These are phyloP conservation scores for Lepeophtheirus salmonis DNA, from an alignment of 1,140 invertebrate species.

Conservation along the genomic window DNA sequence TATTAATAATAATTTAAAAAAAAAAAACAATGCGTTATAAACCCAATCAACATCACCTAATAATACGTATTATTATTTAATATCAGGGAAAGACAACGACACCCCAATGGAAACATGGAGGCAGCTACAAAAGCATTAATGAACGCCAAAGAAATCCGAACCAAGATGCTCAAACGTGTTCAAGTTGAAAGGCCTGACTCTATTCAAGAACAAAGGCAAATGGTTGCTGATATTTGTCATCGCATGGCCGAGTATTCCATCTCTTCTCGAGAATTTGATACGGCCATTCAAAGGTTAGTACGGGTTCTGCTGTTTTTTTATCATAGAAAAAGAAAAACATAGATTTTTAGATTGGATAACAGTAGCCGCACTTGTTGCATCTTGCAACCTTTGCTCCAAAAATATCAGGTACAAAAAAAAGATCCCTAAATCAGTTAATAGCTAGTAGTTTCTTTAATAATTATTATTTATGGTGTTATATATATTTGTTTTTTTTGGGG, in stretches of 20 bases:
- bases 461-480: too few relatives aligned
- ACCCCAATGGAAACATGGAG: conserved; percentile 33
- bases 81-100: conserved; percentile 17
- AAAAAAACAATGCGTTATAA: neutral
- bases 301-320: neutral
- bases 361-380: too few relatives aligned
- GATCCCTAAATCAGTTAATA: too few relatives aligned
- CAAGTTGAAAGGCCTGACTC: conserved; percentile 37
- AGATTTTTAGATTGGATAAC: too few relatives aligned
- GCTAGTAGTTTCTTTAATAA: too few relatives aligned
- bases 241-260: conserved; percentile 44
- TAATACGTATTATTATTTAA: conserved; percentile 6
- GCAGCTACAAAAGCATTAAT: conserved; percentile 39
- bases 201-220: conserved; percentile 35
- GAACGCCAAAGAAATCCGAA: conserved; percentile 43
- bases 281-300: conserved; percentile 52
- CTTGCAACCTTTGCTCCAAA: too few relatives aligned
- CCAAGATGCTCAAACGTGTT: conserved; percentile 41
- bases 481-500: too few relatives aligned
- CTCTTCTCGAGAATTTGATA: conserved; percentile 41
- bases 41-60: neutral
- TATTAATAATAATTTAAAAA: too few relatives aligned
- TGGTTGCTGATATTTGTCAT: conserved; percentile 41
- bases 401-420: too few relatives aligned
- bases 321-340: too few relatives aligned